Base-by-base conservation (phyloP, 2,888 invertebrate species). In the Andrena bucephala region DNA sequence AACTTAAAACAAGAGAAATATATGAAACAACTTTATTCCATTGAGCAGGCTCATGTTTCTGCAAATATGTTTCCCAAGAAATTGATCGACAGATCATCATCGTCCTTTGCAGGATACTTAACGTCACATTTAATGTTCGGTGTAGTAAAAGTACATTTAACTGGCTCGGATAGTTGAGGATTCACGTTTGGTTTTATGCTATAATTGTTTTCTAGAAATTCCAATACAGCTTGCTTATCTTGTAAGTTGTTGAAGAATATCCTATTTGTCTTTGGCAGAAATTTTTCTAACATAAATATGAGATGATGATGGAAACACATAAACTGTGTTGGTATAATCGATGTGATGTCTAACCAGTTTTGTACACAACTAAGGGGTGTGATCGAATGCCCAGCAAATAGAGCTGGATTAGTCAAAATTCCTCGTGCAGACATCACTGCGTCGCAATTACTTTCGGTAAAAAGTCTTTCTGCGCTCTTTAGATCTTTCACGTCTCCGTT, bases 401-500 rank as follows among this genome's bases (percentile, higher is more conserved):
- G 93, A 0, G 97, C 97, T 42, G 99, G 99, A 95, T 99, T 99
- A 62, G 96, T 95, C 50, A 99, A 95, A 27, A 99, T 95, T 0
- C 98, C 98, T 92, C 98, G 96, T 0, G 99, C 99, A 77, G 96
- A 96, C 99, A 99, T 99, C 0, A 99, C 96, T 72, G 97, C 99
- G 92, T 95, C 95, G 89, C 97, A 97, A 10, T 96, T 96, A 0
- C 98, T 97, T 77, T 93, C 90, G 54, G 95, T 94, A 86, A 96
- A 95, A 54, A 99, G 94, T 16, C 94, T 91, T 77, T 96, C 93
- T 36, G 97, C 98, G 93, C 97, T 97, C n/a, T 95, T 93, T 78
- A 97, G 94, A 65, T 95, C 95, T 90, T 96, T 97, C 0, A 99
- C 95, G 90, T 98, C 98, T 52, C 99, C 99, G 95, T 99, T 99